Base-by-base conservation (phyloP, 2,888 invertebrate species). In the Euplexia lucipara region DNA sequence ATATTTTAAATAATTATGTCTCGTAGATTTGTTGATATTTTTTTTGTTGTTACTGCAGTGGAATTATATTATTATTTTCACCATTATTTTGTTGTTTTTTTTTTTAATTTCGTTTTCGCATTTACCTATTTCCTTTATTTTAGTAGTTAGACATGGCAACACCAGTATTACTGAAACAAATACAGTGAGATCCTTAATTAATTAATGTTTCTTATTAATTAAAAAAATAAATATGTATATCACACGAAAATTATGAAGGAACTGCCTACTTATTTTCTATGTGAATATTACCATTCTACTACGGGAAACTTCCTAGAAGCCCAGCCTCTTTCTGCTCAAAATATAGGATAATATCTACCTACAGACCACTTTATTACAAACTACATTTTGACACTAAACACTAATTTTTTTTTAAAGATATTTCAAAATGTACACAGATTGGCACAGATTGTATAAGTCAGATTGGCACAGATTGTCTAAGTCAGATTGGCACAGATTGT, bases 41-140 rank as follows among this genome's bases (percentile, higher is more conserved):
- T n/a, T 26, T 67, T 58, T 72, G 60, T 72, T 75, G 73, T 72
- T 75, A 58, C 48, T 74, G 22, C 66, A 53, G 57, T 74, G 75
- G 59, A 75, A 75, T 71, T 74, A 74, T 75, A 75, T 66, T 60
- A 70, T 75, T 75, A 75, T 75, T 74, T 74, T 74, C 76, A 60
- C 57, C 70, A 75, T 70, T 66, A 34, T 60, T 70, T 65, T 60
- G 65, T 53, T 48, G 60, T 60, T 70, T 60, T 54, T 53, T 48
- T 65, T 60, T 70, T 60, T 54, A 39, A 42, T 74, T 72, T 60
- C 14, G 3, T 22, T 47, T 34, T 20, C 4, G 0, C 20, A 34
- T 35, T 37, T 41, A 26, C 1, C 35, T 37, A 5, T 35, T 48
- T 9, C 7, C 12, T 7, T 52, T 41, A 6, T 30, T 39, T 45